These are phyloP conservation scores for Tinea semifulvella DNA, from an alignment of 2,888 invertebrate genomes.

Conservation along the genomic window DNA sequence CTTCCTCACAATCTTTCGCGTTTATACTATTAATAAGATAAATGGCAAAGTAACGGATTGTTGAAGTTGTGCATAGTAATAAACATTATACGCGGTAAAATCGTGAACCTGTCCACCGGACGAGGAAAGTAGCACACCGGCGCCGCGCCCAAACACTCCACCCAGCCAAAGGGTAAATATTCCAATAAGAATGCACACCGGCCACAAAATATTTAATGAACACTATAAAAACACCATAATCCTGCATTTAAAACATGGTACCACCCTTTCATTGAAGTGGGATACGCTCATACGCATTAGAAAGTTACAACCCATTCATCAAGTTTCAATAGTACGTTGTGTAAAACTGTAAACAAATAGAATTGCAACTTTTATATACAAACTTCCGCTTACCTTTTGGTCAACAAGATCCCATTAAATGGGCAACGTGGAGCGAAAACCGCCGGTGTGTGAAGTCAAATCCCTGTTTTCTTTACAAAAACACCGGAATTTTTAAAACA, in stretches of 20 bases:
- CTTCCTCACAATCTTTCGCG: too few relatives aligned
- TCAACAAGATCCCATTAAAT: constrained; percentile 64
- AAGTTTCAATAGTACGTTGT: not conserved
- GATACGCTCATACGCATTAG: not conserved
- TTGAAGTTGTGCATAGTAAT: too few relatives aligned
- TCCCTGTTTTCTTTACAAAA: constrained; percentile 53
- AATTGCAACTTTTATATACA: not conserved
- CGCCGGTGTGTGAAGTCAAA: constrained; percentile 31
- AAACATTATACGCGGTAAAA: not conserved
- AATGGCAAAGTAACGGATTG: too few relatives aligned
- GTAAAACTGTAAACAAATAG: constrained; percentile 2
- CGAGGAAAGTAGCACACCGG: constrained; percentile 43
- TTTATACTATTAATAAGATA: too few relatives aligned
- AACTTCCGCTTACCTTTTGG: constrained; percentile 20
- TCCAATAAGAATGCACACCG: constrained; percentile 35
- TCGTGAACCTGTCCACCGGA: constrained; percentile 1
- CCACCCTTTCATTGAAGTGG: not conserved
- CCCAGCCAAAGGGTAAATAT: constrained; percentile 26
- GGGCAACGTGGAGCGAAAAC: constrained; percentile 39
- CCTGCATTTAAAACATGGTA: not conserved
- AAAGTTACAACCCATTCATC: constrained; percentile 7
- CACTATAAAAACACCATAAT: not conserved
- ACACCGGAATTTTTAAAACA: constrained; percentile 33
- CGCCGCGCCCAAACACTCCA: constrained; percentile 48
- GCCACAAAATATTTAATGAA: not conserved